A percentile compares a stretch with the other conserved stretches of the same genome.
These are phyloP conservation scores for Dendrocincla fuliginosa DNA, from an alignment of 2,797 vertebrate species.

Conservation along the genomic window DNA sequence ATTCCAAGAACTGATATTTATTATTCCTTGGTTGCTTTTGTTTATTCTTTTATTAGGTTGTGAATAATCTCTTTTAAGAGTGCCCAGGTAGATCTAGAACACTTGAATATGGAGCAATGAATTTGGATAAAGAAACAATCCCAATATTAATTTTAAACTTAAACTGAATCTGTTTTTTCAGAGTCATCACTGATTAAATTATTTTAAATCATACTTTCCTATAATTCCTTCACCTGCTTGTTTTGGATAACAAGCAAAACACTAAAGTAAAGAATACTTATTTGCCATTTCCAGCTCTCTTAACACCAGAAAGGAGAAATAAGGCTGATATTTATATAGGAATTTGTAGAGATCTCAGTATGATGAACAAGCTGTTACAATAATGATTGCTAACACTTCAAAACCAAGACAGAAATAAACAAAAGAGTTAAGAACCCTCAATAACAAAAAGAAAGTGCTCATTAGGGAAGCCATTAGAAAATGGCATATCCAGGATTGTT, in stretches of 20 bases:
- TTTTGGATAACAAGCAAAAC: not conserved
- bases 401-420: not conserved
- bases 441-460: not conserved
- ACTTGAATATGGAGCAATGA: not conserved
- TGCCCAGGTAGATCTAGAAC: not conserved
- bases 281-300: not conserved
- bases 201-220: not conserved
- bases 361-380: not conserved
- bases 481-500: not conserved
- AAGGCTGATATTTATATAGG: not conserved
- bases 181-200: not conserved
- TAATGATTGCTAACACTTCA: not conserved
- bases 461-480: constrained; percentile 14
- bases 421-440: not conserved
- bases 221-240: not conserved
- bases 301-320: not conserved
- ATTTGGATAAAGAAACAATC: not conserved
- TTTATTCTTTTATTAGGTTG: not conserved
- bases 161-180: not conserved
- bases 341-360: not conserved
- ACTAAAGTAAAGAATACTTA: not conserved
- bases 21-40: not conserved
- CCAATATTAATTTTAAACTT: not conserved
- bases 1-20: not conserved
- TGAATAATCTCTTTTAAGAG: not conserved